Base-by-base conservation (phyloP, 2,797 vertebrate species). In the Toxotes lorentzi region DNA sequence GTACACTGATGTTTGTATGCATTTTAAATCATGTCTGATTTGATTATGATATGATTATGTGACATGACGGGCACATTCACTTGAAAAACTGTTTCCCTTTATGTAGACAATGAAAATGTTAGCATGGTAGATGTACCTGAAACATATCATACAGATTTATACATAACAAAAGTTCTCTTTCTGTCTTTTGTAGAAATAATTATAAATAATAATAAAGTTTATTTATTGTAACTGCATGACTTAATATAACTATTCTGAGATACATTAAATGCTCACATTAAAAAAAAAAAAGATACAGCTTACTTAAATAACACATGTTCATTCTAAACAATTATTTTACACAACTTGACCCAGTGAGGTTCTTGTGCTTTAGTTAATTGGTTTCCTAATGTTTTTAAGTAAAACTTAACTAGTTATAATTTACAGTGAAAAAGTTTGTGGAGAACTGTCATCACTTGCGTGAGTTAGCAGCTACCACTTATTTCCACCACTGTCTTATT, bases 1-100 rank as follows among this genome's bases (percentile, higher is more conserved):
- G 75, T 27, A 67, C 71, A 78, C 68, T 65, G 83, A 82, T 78
- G 70, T 76, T 5, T 71, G 24, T 64, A 35, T 72, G 32, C 59
- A 62, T 78, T 59, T 71, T 54, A 73, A 85, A 32, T 30, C 10
- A 34, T 10, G 2, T 0, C 10, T 12, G 34, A 35, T 35, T 35
- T 35, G 34, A 10, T 66, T 54, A 40, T 24, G 43, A 66, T 24
- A 27, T 30, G 27, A 30, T 30, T 30, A 30, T 30, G 27, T 30
- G 27, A 59, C 2, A 23, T 23, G 47, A 23, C 0, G 34, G 27
- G 2, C 0, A 1, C 10, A 10, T 70, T 34, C n/a, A 27, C 12
- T 3, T 6, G 10, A 51, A 24, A 51, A n/a, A 7, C 7, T 21
- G 19, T 48, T 38, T 9, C 38, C 38, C 10, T 21, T 21, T 48